Evolutionary conservation across 2,113 vertebrate species (phyloP).

Genomic region (Odontesthes bonariensis): DNA sequence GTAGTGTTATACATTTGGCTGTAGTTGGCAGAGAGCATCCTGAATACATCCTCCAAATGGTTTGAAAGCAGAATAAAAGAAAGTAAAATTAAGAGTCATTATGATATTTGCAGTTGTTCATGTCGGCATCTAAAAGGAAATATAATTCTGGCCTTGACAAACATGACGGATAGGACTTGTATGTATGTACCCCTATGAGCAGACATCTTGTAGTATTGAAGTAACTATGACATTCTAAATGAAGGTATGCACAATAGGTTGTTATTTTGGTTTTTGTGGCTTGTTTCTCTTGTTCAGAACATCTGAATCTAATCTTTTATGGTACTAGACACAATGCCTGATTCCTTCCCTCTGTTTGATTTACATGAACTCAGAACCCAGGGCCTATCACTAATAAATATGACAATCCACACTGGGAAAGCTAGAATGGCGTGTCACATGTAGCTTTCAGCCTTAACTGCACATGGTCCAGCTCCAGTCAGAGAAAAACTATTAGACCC

Average conservation of each 20-base stretch:
- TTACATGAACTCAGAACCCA: no score
- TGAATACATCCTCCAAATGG: no score
- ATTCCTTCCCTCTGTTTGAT: no score
- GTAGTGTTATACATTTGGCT: no score
- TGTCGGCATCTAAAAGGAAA: not conserved
- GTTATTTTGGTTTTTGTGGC: not conserved
- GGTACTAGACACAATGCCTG: no score
- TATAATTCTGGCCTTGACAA: no score
- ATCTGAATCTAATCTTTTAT: no score
- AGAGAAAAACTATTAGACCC: slow-evolving; percentile 55
- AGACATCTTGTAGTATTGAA: not conserved
- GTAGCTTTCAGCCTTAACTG: slow-evolving; percentile 37
- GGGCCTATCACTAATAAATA: not conserved
- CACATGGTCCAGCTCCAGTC: slow-evolving; percentile 35
- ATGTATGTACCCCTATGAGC: no score
- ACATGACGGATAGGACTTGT: not conserved
- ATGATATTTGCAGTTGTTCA: no score
- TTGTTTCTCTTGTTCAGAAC: not conserved
- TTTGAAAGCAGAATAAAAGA: no score
- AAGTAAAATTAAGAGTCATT: no score
- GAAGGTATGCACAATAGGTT: not conserved
- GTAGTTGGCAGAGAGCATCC: no score
- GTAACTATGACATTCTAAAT: not conserved
- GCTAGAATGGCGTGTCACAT: slow-evolving; percentile 37
- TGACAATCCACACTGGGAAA: slow-evolving; percentile 25